A percentile compares a stretch with the other conserved stretches of the same genome.
These are phyloP conservation scores for Protobothrops mucrosquamatus DNA, from an alignment of 2,113 vertebrate species.

Conservation along the genomic window DNA sequence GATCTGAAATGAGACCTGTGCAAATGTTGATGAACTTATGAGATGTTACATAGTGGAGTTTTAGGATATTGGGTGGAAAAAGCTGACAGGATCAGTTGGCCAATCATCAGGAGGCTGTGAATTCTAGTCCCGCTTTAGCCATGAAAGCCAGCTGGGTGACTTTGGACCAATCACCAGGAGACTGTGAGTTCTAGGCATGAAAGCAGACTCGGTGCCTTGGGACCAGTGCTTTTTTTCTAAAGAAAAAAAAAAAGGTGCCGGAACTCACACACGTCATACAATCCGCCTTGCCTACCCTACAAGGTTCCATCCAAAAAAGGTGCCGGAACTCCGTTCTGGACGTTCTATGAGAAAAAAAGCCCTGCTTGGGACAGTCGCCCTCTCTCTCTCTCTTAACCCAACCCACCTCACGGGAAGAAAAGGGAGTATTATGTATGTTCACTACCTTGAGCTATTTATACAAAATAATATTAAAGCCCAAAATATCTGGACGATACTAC, in stretches of 20 bases:
- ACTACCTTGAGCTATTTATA: not conserved
- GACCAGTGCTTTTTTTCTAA: no score
- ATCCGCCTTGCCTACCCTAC: no score
- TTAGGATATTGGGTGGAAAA: not conserved
- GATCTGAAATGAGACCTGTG: not conserved
- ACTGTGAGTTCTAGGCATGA: not conserved
- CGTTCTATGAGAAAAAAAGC: no score
- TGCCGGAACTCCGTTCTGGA: no score
- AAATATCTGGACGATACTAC: not conserved
- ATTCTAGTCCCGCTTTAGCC: not conserved
- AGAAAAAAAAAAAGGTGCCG: no score
- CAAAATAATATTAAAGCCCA: not conserved
- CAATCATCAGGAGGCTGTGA: not conserved
- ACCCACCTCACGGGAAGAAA: not conserved
- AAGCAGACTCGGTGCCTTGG: not conserved
- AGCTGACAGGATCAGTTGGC: not conserved
- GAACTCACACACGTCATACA: no score
- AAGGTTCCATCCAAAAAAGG: no score
- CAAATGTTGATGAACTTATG: not conserved
- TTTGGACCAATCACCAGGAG: not conserved
- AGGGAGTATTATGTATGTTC: not conserved
- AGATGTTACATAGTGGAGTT: not conserved
- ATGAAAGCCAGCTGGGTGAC: not conserved
- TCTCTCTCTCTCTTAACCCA: not conserved
- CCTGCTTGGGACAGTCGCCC: not conserved